phyloP scores from a whole-genome alignment of 2,888 invertebrate genomes.

The Zygothrica quintamaculata region DNA sequence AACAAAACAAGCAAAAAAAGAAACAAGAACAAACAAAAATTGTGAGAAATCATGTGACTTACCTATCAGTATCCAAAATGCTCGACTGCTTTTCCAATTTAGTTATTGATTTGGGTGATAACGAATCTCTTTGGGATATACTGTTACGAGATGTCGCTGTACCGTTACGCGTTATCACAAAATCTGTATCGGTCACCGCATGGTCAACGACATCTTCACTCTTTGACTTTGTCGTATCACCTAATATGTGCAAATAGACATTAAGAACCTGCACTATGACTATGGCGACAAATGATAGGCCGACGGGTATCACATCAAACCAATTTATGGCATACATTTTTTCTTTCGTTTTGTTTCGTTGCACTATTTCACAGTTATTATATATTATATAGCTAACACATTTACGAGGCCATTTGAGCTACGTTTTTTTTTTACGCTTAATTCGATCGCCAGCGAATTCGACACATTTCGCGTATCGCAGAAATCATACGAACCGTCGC shows the following conservation, averaged over 20 bases:
- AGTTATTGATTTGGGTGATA: conserved; percentile 47
- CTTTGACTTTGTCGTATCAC: conserved; percentile 34
- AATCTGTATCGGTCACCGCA: conserved; percentile 24
- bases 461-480: conserved; percentile 19
- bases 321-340: conserved; percentile 73
- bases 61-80: conserved; percentile 76
- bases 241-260: conserved; percentile 55
- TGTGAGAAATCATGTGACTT: conserved; percentile 29
- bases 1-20: conserved; percentile 12
- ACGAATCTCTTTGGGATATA: conserved; percentile 12
- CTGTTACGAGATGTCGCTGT: conserved; percentile 1
- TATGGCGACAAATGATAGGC: conserved; percentile 60
- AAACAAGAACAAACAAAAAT: background rate
- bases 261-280: conserved; percentile 74
- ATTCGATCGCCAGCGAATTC: conserved; percentile 12
- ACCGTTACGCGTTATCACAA: conserved; percentile 12
- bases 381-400: conserved; percentile 10
- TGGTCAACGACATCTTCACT: conserved; percentile 36
- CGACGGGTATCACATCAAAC: conserved; percentile 77
- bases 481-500: conserved; percentile 40
- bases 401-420: conserved; percentile 39
- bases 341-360: too few relatives aligned
- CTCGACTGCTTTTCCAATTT: conserved; percentile 78
- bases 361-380: conserved; percentile 26
- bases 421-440: background rate